Evolutionary conservation across 2,797 vertebrate genomes (phyloP).

Genomic region (Fratercula arctica): DNA sequence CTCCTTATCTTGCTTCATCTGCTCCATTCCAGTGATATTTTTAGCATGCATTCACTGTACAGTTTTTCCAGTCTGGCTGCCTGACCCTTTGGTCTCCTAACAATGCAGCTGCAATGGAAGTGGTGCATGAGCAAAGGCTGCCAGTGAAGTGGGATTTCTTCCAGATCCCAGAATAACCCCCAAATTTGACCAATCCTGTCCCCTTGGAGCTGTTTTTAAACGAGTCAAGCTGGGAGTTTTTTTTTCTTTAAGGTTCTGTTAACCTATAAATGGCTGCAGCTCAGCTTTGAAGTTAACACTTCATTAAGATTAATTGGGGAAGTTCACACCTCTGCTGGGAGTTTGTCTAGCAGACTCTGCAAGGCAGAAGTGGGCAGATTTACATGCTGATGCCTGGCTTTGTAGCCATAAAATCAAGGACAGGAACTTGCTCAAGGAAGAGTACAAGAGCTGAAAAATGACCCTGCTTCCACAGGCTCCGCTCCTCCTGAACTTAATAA

Average conservation of each 20-base stretch:
- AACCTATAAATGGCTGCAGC: slow-evolving; percentile 56
- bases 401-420: not conserved
- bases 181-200: slow-evolving; percentile 43
- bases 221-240: slow-evolving; percentile 24
- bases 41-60: slow-evolving; percentile 38
- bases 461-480: not conserved
- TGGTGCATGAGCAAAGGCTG: slow-evolving; percentile 23
- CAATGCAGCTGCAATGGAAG: slow-evolving; percentile 44
- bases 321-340: slow-evolving; percentile 67
- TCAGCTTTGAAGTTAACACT: slow-evolving; percentile 69
- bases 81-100: slow-evolving; percentile 39
- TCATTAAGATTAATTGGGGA: slow-evolving; percentile 71
- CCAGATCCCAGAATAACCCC: slow-evolving; percentile 54
- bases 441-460: not conserved
- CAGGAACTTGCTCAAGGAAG: not conserved
- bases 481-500: not conserved
- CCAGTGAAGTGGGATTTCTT: slow-evolving; percentile 17
- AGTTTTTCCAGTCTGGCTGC: slow-evolving; percentile 59
- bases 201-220: slow-evolving; percentile 37
- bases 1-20: slow-evolving; percentile 52
- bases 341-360: slow-evolving; percentile 40
- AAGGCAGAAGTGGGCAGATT: slow-evolving; percentile 42
- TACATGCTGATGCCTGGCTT: slow-evolving; percentile 13
- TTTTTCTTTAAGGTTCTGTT: slow-evolving; percentile 30
- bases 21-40: slow-evolving; percentile 49